Evolutionary conservation across 2,113 vertebrate species (phyloP).

Genomic region (Varanus salvator): DNA sequence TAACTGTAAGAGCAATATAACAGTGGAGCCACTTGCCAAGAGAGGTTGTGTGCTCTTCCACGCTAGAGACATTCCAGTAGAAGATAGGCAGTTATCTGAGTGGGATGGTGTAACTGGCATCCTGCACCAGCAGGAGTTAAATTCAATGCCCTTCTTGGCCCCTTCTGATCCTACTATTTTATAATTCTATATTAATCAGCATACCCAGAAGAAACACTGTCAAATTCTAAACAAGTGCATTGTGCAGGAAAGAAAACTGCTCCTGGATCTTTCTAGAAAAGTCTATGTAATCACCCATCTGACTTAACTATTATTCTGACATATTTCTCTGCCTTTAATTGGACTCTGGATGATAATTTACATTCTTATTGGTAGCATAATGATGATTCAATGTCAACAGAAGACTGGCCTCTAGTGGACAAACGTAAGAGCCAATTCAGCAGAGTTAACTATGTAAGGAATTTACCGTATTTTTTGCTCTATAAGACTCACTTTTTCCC

Average conservation of each 20-base stretch:
- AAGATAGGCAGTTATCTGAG: too few species aligned
- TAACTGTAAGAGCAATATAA: too few species aligned
- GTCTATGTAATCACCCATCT: background rate
- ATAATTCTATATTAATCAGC: too few species aligned
- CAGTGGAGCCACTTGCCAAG: too few species aligned
- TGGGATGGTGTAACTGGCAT: too few species aligned
- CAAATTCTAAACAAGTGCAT: background rate
- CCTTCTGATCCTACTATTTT: too few species aligned
- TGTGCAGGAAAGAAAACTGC: background rate
- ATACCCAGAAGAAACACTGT: background rate
- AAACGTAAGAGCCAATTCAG: background rate
- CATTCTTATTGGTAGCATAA: background rate
- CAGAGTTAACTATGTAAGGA: background rate
- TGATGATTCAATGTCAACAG: background rate
- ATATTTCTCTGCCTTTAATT: background rate
- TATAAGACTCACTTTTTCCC: too few species aligned
- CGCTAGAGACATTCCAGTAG: too few species aligned
- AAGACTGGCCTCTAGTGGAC: slow-evolving; percentile 70
- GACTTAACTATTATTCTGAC: background rate
- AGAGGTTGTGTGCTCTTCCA: too few species aligned
- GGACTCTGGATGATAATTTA: background rate
- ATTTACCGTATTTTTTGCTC: too few species aligned
- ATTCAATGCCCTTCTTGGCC: too few species aligned
- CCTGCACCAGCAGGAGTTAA: too few species aligned
- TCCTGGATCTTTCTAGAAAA: background rate